A percentile compares a stretch with the other conserved stretches of the same genome.
phyloP scores from a whole-genome alignment of 2,888 invertebrate species.

The Anodontia alba region DNA sequence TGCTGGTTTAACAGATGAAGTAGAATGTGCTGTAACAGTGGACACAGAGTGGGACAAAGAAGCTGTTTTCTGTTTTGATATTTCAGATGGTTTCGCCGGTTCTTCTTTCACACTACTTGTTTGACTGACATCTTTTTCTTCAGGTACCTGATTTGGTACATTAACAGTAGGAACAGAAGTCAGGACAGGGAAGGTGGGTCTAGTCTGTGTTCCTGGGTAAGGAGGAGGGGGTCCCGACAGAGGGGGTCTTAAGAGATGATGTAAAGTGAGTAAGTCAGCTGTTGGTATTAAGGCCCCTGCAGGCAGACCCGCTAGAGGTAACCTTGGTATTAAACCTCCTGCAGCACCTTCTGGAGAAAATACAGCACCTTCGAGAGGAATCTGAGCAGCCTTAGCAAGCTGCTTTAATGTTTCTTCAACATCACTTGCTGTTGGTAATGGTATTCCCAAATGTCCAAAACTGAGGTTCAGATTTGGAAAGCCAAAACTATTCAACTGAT shows the following conservation, averaged over 20 bases:
- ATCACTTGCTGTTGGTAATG: conserved; percentile 55
- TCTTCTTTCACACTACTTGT: neutral
- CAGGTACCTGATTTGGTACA: neutral
- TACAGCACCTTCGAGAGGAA: conserved; percentile 45
- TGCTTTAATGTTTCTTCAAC: conserved; percentile 62
- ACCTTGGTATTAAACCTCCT: conserved; percentile 9
- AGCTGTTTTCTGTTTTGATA: neutral
- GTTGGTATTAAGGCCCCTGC: conserved; percentile 24
- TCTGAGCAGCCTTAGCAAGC: conserved; percentile 48
- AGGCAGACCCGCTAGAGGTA: conserved; percentile 5
- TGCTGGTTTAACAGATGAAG: conserved; percentile 15
- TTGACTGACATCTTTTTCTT: neutral
- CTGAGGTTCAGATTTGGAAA: conserved; percentile 54
- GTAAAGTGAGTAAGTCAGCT: conserved; percentile 38
- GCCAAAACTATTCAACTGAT: conserved; percentile 46
- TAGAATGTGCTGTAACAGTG: conserved; percentile 26
- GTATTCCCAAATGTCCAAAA: conserved; percentile 55
- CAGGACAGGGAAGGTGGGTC: conserved; percentile 22
- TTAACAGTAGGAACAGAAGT: neutral
- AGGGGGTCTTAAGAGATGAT: conserved; percentile 35
- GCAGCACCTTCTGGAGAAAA: conserved; percentile 22
- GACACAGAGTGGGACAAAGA: neutral
- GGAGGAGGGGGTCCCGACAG: conserved; percentile 57
- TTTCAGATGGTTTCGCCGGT: neutral
- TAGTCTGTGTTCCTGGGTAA: conserved; percentile 54